These are phyloP conservation scores for Microcebus tavaratra DNA, from an alignment of 2,113 vertebrate genomes.

Conservation along the genomic window DNA sequence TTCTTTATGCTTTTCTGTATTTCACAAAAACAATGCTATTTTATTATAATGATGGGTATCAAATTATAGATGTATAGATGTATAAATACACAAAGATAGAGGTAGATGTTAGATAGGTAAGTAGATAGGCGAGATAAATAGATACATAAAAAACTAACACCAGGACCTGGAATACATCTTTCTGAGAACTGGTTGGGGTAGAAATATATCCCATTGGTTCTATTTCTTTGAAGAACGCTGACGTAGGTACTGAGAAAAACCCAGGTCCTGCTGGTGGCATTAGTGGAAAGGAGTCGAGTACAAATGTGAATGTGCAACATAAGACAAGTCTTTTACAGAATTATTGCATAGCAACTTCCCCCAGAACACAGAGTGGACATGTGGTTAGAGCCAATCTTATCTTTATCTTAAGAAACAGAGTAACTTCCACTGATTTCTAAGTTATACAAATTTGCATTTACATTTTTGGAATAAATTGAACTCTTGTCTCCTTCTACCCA, in stretches of 20 bases:
- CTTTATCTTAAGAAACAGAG: background rate
- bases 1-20: background rate
- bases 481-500: background rate
- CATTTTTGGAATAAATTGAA: background rate
- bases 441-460: background rate
- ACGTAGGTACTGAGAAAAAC: background rate
- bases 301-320: fast-evolving
- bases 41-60: background rate
- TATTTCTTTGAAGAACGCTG: background rate
- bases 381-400: background rate
- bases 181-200: background rate
- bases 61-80: background rate
- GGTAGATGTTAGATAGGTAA: background rate
- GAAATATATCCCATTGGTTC: background rate
- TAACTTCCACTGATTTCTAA: background rate
- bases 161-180: background rate
- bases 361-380: fast-evolving
- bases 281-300: background rate
- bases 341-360: fast-evolving
- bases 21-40: background rate
- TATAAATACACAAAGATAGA: background rate
- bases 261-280: background rate
- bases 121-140: background rate
- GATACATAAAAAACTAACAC: background rate
- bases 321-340: background rate